Evolutionary conservation across 1,140 invertebrate species (phyloP).

Genomic region (Micrasema minimum): DNA sequence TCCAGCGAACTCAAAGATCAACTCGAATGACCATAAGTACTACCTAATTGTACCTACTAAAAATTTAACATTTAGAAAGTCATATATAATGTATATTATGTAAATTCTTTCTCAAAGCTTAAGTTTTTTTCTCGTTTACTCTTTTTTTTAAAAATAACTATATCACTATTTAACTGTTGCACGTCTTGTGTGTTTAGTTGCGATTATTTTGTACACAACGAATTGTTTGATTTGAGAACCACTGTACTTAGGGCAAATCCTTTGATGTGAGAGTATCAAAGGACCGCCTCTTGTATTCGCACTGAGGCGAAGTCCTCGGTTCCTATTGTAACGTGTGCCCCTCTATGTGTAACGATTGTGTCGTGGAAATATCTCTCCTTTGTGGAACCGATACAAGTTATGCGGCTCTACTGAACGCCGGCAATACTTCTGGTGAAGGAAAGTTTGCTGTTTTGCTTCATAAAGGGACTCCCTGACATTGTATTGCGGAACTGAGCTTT

Average conservation of each 20-base stretch:
- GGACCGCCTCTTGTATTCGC: conserved; percentile 35
- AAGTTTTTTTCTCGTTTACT: too few species aligned
- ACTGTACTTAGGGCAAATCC: conserved; percentile 23
- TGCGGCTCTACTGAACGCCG: conserved; percentile 29
- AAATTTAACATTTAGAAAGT: too few species aligned
- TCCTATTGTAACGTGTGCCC: conserved; percentile 33
- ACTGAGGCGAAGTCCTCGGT: conserved; percentile 33
- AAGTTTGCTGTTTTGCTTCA: conserved; percentile 12
- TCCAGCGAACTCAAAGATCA: too few species aligned
- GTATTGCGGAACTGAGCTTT: conserved; percentile 5
- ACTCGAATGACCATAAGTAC: too few species aligned
- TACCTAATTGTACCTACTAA: too few species aligned
- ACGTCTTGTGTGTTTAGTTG: too few species aligned
- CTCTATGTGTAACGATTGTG: conserved; percentile 38
- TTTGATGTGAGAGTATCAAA: conserved; percentile 41
- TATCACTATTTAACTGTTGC: too few species aligned
- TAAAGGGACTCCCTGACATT: conserved; percentile 27
- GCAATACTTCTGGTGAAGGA: conserved; percentile 13
- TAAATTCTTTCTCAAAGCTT: too few species aligned
- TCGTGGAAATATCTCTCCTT: conserved; percentile 37
- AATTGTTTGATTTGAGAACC: conserved; percentile 13
- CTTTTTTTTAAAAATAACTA: too few species aligned
- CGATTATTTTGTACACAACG: not conserved
- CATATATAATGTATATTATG: too few species aligned
- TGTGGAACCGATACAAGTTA: conserved; percentile 41